A percentile compares a stretch with the other conserved stretches of the same genome.
phyloP scores from a whole-genome alignment of 2,797 vertebrate species.

The Rhinogobio ventralis region DNA sequence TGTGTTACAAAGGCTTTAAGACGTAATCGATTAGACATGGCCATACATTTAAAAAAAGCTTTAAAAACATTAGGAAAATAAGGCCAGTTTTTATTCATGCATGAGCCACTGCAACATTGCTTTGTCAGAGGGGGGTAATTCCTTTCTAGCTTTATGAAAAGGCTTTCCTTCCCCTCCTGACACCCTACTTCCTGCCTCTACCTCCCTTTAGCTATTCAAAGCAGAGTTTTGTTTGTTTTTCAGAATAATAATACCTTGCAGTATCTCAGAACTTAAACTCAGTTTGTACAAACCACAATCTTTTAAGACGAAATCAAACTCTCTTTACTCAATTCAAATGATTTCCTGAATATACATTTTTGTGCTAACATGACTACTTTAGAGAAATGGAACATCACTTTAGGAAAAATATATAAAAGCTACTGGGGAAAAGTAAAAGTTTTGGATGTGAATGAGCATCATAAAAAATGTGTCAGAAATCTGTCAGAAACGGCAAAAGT shows the following conservation, averaged over 20 bases:
- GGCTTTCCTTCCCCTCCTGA: constrained; percentile 48
- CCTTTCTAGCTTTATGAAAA: constrained; percentile 46
- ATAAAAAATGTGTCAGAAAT: background rate
- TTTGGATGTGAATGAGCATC: background rate
- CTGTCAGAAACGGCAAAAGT: background rate
- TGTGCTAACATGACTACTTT: background rate
- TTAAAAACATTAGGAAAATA: background rate
- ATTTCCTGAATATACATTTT: background rate
- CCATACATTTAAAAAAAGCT: background rate
- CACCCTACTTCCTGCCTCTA: constrained; percentile 48
- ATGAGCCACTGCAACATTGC: constrained; percentile 17
- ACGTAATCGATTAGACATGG: background rate
- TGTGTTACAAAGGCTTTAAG: background rate
- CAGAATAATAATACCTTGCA: constrained; percentile 17
- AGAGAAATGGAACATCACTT: background rate
- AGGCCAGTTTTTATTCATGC: constrained; percentile 25
- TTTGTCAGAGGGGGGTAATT: constrained; percentile 47
- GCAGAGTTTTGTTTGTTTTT: constrained; percentile 1
- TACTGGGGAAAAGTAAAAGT: background rate
- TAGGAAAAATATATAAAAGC: background rate
- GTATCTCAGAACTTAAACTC: background rate
- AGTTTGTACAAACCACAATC: background rate
- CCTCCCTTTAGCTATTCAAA: constrained; percentile 2
- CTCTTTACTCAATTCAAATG: background rate
- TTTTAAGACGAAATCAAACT: background rate